Evolutionary conservation across 2,797 vertebrate genomes (phyloP), one percentile per base, ranked within the genome.

Genomic region (Chloroceryle amazona): DNA sequence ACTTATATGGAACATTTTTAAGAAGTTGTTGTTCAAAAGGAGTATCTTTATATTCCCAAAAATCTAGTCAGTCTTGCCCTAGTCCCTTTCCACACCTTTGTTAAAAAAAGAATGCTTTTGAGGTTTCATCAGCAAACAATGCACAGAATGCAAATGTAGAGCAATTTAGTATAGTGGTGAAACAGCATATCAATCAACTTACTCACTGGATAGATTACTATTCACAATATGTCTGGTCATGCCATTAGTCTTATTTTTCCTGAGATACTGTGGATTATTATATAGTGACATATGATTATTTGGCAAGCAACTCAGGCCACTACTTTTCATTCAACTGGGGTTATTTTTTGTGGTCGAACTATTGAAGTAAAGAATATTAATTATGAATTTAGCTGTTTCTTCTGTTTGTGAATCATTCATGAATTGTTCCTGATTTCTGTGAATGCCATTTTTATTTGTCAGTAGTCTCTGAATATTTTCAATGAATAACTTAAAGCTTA

Each of bases 331-430:
- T 78, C 39, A 66, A 57, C 49, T 55, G 61, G 18, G n/a, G 6
- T n/a, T 74, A 2, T 73, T 47, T 84, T 73, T 81, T 75, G 26
- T 52, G 18, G 35, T 65, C 84, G 35, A 90, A 79, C 57, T 79
- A 49, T 3, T 83, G 67, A 90, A 82, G 58, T 55, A 79, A 81
- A 92, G 55, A 95, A 73, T 89, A 96, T 84, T 94, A 91, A 92
- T 93, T 91, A 82, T 86, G 52, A 75, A 94, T 93, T 95, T 67
- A 3, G 0, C 26, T 85, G 35, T 88, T 93, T 86, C 47, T 91
- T 93, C 76, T 94, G 20, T 81, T 88, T 90, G 39, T 96, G 91
- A 94, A 92, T 91, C 85, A 91, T 88, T 88, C 70, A 90, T 93
- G 58, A 93, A 93, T 89, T 75, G 79, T 31, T 81, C 47, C 39